A percentile compares a stretch with the other conserved stretches of the same genome.
Conservation (phyloP, 1,140 invertebrate genomes). For the Leptoteleia sp. region DNA sequence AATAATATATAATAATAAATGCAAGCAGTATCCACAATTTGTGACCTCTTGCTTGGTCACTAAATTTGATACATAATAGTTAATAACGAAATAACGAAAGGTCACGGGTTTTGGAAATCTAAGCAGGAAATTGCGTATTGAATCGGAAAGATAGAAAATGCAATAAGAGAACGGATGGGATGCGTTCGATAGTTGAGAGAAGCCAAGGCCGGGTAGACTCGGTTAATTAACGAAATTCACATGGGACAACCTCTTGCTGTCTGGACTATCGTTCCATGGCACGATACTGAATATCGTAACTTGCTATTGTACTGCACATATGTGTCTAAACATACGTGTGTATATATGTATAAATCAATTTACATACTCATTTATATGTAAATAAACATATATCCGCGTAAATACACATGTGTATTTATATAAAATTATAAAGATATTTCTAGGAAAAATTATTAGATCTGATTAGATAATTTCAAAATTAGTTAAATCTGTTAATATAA, state of each 20-base stretch:
- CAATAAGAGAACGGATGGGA: slow-evolving; percentile 54
- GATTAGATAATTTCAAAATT: no score
- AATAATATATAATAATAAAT: no score
- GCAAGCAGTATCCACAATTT: no score
- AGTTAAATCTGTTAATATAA: no score
- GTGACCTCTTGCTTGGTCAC: no score
- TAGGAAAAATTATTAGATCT: no score
- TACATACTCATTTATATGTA: neutral
- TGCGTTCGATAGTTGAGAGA: slow-evolving; percentile 42
- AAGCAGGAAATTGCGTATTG: slow-evolving; percentile 54
- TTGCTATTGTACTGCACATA: slow-evolving; percentile 20
- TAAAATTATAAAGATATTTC: no score
- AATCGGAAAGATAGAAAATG: slow-evolving; percentile 54
- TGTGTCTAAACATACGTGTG: neutral
- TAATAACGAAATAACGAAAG: slow-evolving; percentile 21
- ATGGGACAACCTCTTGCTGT: slow-evolving; percentile 65
- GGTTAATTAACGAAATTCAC: slow-evolving; percentile 74
- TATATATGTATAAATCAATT: neutral
- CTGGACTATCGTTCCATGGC: slow-evolving; percentile 59
- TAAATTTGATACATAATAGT: no score
- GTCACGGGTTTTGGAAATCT: slow-evolving; percentile 29
- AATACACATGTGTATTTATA: no score
- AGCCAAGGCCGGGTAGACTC: slow-evolving; percentile 49
- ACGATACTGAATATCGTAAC: slow-evolving; percentile 52
- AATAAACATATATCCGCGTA: no score